These are phyloP conservation scores for Folsomia manolachei DNA, from an alignment of 2,888 invertebrate species.

Conservation along the genomic window DNA sequence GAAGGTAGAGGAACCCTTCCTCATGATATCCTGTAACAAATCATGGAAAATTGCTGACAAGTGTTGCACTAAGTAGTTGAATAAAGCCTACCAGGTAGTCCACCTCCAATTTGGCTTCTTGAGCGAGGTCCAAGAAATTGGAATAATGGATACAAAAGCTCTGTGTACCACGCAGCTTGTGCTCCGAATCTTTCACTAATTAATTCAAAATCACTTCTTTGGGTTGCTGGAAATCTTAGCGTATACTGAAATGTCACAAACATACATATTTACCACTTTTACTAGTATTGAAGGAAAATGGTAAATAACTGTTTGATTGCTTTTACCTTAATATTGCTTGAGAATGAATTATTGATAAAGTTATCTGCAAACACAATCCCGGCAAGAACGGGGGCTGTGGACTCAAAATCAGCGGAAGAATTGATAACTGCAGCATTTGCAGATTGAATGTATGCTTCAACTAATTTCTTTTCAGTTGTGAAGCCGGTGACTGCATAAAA, in stretches of 20 bases:
- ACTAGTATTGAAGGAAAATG: too few species aligned
- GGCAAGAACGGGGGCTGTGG: slow-evolving; percentile 42
- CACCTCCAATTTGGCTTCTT: slow-evolving; percentile 57
- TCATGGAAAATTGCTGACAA: neutral
- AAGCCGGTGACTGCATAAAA: slow-evolving; percentile 38
- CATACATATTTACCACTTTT: too few species aligned
- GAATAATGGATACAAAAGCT: slow-evolving; percentile 64
- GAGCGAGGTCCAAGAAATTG: slow-evolving; percentile 68
- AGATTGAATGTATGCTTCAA: slow-evolving; percentile 33
- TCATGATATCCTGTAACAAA: slow-evolving; percentile 55
- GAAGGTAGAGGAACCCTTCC: slow-evolving; percentile 68
- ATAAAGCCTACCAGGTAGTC: slow-evolving; percentile 61
- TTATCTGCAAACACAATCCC: slow-evolving; percentile 44
- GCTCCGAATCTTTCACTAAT: slow-evolving; percentile 45
- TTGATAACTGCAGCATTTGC: slow-evolving; percentile 26
- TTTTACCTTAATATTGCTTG: slow-evolving; percentile 41
- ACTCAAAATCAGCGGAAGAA: slow-evolving; percentile 33
- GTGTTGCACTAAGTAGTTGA: neutral
- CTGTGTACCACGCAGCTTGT: slow-evolving; percentile 64
- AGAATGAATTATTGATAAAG: slow-evolving; percentile 30
- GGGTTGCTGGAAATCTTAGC: slow-evolving; percentile 48
- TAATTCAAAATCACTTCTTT: slow-evolving; percentile 46
- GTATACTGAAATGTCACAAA: slow-evolving; percentile 43
- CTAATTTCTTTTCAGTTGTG: slow-evolving; percentile 43
- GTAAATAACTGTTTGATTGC: neutral